Evolutionary conservation across 2,797 vertebrate species (phyloP), one percentile per base, ranked within the genome.

Genomic region (Sorex maritimensis): DNA sequence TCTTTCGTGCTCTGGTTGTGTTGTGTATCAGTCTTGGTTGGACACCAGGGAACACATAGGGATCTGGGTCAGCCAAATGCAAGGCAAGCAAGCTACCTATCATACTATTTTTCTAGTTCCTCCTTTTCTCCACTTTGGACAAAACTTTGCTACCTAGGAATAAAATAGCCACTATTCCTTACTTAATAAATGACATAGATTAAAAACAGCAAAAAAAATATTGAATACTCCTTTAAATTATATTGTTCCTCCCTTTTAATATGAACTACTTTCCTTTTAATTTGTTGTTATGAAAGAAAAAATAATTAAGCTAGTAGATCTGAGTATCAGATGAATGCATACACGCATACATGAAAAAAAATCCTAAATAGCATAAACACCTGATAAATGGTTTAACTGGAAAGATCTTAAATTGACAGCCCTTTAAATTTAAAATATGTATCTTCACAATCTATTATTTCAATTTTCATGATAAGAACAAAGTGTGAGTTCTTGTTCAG

Each of bases 381-480:
- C 24, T 67, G 28, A 3, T 67, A 23, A 85, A 77, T 2, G 24
- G 34, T n/a, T 74, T 73, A 68, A 63, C 26, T 67, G 30, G 19
- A 61, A 44, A 23, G 7, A 26, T 80, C 5, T 92, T 90, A 81
- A 89, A 67, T 15, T 72, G 44, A 72, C 12, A 81, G 0, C 9
- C n/a, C 6, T 67, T 26, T 89, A 89, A 28, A 12, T 30, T 74
- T 72, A 88, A 86, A 44, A 82, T 93, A 71, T 88, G 3, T 44
- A 3, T 58, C 38, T 79, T 93, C 10, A 24, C 58, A 41, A 58
- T 83, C 46, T 21, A 81, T 38, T 85, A 82, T 79, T 65, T 92
- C 41, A 94, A 88, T 81, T 85, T 63, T 44, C 15, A 38, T 92
- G 23, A 3, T 23, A 88, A 82, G 9, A 11, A 85, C 80, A 77